Conservation (phyloP, 2,888 invertebrate genomes). For the Mamestra brassicae region DNA sequence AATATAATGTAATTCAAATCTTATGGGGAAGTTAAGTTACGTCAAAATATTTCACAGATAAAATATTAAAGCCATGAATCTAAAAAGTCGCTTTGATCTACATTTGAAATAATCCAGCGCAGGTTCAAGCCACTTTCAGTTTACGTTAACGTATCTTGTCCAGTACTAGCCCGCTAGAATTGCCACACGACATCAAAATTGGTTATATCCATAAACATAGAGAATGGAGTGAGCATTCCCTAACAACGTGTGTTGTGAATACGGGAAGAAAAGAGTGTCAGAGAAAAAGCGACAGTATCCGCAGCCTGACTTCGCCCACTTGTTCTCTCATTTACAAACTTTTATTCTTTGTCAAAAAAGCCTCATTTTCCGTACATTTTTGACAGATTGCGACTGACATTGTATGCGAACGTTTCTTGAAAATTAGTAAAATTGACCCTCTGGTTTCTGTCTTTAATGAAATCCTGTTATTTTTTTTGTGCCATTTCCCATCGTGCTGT, state of each 20-base stretch:
- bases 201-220: not conserved
- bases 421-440: too few relatives aligned
- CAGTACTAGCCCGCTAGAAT: not conserved
- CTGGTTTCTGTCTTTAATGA: too few relatives aligned
- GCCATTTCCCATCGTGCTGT: not conserved
- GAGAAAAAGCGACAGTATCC: not conserved
- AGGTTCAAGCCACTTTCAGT: not conserved
- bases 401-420: too few relatives aligned
- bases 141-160: not conserved
- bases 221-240: not conserved
- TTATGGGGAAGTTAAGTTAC: too few relatives aligned
- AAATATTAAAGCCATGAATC: not conserved
- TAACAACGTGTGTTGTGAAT: not conserved
- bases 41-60: not conserved
- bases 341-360: too few relatives aligned
- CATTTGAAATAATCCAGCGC: not conserved
- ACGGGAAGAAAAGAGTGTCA: not conserved
- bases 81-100: not conserved
- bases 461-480: not conserved
- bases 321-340: too few relatives aligned
- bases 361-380: too few relatives aligned
- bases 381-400: too few relatives aligned
- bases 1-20: not conserved
- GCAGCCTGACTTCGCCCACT: too few relatives aligned
- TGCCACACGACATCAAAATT: constrained; percentile 10